These are phyloP conservation scores for Trichoplax adhaerens DNA, from an alignment of 37 sponge, comb jelly and placozoan species.

Conservation along the genomic window DNA sequence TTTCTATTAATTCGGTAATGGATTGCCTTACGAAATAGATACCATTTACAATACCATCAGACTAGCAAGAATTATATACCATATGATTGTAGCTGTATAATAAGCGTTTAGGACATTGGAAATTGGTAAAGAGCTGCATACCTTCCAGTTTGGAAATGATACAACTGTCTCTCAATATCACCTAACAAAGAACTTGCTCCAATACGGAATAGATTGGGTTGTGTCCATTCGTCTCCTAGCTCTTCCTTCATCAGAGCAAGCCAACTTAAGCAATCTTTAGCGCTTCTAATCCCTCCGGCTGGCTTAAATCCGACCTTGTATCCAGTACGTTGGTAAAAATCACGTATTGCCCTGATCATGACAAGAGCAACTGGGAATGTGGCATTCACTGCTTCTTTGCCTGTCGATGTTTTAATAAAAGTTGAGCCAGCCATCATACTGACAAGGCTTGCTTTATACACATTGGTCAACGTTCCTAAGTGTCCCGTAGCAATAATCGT, in stretches of 20 bases:
- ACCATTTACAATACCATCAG: too few species aligned
- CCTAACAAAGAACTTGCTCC: constrained; percentile 91
- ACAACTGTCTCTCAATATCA: constrained; percentile 96
- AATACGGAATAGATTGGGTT: constrained; percentile 89
- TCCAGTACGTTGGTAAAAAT: constrained; percentile 76
- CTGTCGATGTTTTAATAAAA: constrained; percentile 98
- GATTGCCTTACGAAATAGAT: too few species aligned
- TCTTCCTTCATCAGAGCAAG: constrained; percentile 98
- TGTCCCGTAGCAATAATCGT: constrained; percentile 94
- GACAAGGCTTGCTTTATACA: constrained; percentile 85
- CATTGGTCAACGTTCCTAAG: constrained; percentile 84
- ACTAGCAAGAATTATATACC: too few species aligned
- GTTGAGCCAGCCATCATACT: constrained; percentile 99
- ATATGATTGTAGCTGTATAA: too few species aligned
- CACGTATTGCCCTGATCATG: constrained; percentile 89
- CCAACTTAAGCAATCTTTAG: constrained; percentile 93
- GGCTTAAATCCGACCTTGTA: constrained; percentile 33
- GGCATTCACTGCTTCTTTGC: constrained; percentile 97
- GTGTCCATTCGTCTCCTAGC: constrained; percentile 97
- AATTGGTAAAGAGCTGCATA: constrained; percentile 87
- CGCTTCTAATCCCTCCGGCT: constrained; percentile 50
- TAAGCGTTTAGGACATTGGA: constrained; percentile 88
- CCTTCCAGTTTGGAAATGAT: constrained; percentile 74
- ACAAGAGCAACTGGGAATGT: constrained; percentile 95
- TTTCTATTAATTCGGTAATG: too few species aligned